Evolutionary conservation across 1,140 invertebrate genomes (phyloP).

Genomic region (Drosophila orena): DNA sequence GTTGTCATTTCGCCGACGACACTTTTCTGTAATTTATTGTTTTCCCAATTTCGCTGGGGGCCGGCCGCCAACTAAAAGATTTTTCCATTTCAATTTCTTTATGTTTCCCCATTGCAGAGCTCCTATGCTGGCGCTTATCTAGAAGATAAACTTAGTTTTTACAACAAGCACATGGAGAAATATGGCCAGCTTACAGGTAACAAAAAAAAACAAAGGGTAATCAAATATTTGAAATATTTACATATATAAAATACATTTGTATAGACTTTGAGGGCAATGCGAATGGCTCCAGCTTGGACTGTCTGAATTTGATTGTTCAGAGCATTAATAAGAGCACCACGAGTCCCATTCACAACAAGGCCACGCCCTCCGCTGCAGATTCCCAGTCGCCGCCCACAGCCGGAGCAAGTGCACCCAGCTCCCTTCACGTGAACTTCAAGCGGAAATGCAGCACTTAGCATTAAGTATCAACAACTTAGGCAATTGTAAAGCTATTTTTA

Average conservation of each 20-base stretch:
- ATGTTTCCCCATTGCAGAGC: conserved; percentile 62
- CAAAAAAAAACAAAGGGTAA: no score
- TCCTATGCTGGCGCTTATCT: conserved; percentile 83
- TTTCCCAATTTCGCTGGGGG: conserved; percentile 40
- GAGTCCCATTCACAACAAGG: conserved; percentile 31
- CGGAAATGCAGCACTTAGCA: conserved; percentile 78
- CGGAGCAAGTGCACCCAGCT: conserved; percentile 13
- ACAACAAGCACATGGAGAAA: conserved; percentile 72
- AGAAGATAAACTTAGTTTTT: conserved; percentile 75
- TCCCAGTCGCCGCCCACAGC: conserved; percentile 26
- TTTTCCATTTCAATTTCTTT: not conserved
- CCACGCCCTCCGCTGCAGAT: conserved; percentile 20
- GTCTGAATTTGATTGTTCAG: conserved; percentile 88
- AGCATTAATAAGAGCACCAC: conserved; percentile 86
- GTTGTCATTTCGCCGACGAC: conserved; percentile 54
- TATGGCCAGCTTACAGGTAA: conserved; percentile 79
- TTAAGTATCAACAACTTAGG: conserved; percentile 22
- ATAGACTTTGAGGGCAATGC: conserved; percentile 56
- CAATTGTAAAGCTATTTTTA: conserved; percentile 67
- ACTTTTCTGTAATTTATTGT: conserved; percentile 53
- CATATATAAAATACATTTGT: not conserved
- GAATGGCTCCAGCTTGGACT: conserved; percentile 87
- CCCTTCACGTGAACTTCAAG: conserved; percentile 75
- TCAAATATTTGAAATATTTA: not conserved
- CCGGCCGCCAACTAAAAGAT: conserved; percentile 27